Conservation (phyloP, 1,140 invertebrate species). For the Drosophila malerkotliana region DNA sequence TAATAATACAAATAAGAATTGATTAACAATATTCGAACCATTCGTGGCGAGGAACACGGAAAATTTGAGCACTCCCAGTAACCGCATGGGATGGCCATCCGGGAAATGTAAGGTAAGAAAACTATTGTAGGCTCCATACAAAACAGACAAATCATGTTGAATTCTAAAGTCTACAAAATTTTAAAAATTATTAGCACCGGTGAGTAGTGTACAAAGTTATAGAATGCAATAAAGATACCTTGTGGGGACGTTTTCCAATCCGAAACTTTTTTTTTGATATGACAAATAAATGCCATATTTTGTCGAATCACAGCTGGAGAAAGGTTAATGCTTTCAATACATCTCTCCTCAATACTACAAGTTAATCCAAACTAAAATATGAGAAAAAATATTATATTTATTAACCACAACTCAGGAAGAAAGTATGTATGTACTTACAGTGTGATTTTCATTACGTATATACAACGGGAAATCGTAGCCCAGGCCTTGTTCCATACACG, state of each 20-base stretch:
- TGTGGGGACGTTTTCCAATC: background rate
- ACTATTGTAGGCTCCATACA: constrained; percentile 53
- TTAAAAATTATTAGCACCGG: too few species aligned
- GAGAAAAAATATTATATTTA: background rate
- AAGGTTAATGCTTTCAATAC: background rate
- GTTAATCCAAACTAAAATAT: constrained; percentile 1
- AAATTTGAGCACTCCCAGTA: constrained; percentile 42
- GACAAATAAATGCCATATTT: background rate
- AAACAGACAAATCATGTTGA: constrained; percentile 22
- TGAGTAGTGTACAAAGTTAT: too few species aligned
- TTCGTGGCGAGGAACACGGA: constrained; percentile 41
- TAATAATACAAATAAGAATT: background rate
- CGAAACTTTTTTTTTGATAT: constrained; percentile 4
- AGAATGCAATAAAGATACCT: background rate
- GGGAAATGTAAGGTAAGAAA: constrained; percentile 44
- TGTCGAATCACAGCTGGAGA: background rate
- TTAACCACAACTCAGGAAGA: background rate
- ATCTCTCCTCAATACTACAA: background rate
- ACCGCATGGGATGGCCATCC: constrained; percentile 18
- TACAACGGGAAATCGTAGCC: constrained; percentile 6
- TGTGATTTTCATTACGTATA: background rate
- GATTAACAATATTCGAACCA: constrained; percentile 19
- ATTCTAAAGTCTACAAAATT: constrained; percentile 1
- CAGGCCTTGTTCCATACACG: background rate
- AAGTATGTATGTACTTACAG: constrained; percentile 2